These are phyloP conservation scores for Ptychochromis oligacanthus DNA, from an alignment of 2,113 vertebrate genomes.

Conservation along the genomic window DNA sequence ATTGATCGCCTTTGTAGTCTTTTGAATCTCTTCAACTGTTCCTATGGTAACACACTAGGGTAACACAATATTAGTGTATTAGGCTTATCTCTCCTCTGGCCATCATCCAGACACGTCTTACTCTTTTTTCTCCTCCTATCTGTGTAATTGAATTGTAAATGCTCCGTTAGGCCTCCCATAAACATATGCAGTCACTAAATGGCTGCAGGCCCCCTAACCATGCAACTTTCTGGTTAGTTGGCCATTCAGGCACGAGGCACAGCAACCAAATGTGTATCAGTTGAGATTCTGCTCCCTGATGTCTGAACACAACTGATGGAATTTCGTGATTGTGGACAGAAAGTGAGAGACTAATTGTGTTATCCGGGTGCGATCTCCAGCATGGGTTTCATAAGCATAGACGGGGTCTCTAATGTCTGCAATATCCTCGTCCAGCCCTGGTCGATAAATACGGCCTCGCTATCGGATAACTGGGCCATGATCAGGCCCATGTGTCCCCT, in stretches of 20 bases:
- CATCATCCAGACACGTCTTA: conserved; percentile 79
- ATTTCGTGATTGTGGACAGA: conserved; percentile 71
- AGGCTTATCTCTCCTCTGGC: conserved; percentile 82
- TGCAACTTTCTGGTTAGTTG: conserved; percentile 70
- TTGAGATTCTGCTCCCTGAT: conserved; percentile 74
- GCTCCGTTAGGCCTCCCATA: conserved; percentile 74
- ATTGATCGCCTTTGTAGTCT: conserved; percentile 83
- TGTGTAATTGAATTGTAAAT: conserved; percentile 84
- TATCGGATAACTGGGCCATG: conserved; percentile 81
- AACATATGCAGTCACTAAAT: conserved; percentile 74
- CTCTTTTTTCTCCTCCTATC: conserved; percentile 65
- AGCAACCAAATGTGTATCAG: conserved; percentile 61
- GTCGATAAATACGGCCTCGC: conserved; percentile 77
- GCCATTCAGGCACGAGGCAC: conserved; percentile 41
- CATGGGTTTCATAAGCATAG: conserved; percentile 72
- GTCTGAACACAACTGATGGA: conserved; percentile 73
- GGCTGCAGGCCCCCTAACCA: conserved; percentile 53
- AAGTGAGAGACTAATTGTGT: conserved; percentile 76
- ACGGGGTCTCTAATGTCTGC: conserved; percentile 71
- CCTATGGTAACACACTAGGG: conserved; percentile 81
- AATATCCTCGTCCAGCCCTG: conserved; percentile 68
- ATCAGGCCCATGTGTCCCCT: conserved; percentile 83
- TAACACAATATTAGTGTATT: conserved; percentile 85
- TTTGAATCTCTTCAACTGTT: conserved; percentile 79
- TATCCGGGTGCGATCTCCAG: conserved; percentile 72